Evolutionary conservation across 1,140 invertebrate species (phyloP), one percentile per base, ranked within the genome.

Genomic region (Pseudoatta argentina): DNA sequence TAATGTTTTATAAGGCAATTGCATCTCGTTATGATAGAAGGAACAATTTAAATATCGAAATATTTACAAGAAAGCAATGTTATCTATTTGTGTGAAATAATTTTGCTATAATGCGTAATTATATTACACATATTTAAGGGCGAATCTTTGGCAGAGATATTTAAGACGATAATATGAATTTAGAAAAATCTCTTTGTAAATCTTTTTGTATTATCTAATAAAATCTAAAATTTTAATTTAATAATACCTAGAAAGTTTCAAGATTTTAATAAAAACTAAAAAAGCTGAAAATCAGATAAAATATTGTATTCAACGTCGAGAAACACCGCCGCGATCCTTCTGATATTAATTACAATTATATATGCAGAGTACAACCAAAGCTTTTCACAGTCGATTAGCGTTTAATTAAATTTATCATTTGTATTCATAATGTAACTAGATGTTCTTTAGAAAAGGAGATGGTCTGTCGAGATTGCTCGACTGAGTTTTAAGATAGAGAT

Each of bases 331-430:
- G 18, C n/a, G 30, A 34, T 73, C 8, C 75, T 48, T 24, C 59
- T 34, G 39, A 12, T 55, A 61, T 77, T 66, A 66, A 78, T 78
- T 57, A 78, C 18, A 78, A 78, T 78, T 78, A 34, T 44, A 44
- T 44, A 44, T 66, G 44, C 24, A 51, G 21, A 78, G 44, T 51
- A 66, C 59, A 61, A 61, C 48, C 53, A 53, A 5, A 69, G 48
- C 64, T 55, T 16, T 78, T 34, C 44, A 48, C 48, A 24, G 10
- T 48, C 39, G 61, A 66, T 78, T 63, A 78, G 24, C 10, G 14
- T 81, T 44, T 81, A 81, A 81, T 81, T 71, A 81, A 81, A 81
- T 81, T 69, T 81, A 21, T 21, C 44, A 14, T 64, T 27, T 78
- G 5, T 64, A 81, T 73, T 63, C 76, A 69, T 82, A 71, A 86